Evolutionary conservation across 2,113 vertebrate genomes (phyloP), one percentile per base, ranked within the genome.

Genomic region (Raja brachyura): DNA sequence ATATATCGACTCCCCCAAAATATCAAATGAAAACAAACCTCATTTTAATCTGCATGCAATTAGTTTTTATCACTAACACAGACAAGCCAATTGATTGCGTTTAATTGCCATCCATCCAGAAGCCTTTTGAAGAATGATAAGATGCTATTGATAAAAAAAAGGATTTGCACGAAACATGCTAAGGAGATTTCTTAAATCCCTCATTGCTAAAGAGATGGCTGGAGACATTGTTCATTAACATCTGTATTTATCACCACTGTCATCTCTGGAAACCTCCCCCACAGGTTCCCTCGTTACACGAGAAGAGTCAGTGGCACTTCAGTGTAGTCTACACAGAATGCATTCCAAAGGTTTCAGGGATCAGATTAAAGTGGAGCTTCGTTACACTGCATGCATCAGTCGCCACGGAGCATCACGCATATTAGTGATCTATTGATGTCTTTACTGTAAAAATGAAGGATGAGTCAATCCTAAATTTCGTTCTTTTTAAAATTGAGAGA

Each of bases 11-110:
- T 54, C 39, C 66, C 61, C 18, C 13, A 20, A 73, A 33, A 22
- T 5, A 7, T 90, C 63, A 14, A 73, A 92, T 18, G 8, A 25
- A 92, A 68, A 68, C 59, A 31, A 70, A 70, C 20, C 59, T 39
- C 16, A 66, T 68, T 90, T 90, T 66, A 68, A 70, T 73, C 48
- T 66, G 25, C 66, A 70, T 92, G 88, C 66, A 70, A 92, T 68
- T 92, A 92, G 7, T 92, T 92, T 70, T 92, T 92, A 92, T 92
- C 88, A 92, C 88, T 48, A 48, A 92, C 54, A 9, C 11, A 92
- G 90, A 54, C 70, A 68, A 73, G 90, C 22, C 90, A 70, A 74
- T 92, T 92, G 90, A 92, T 73, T 92, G 33, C 31, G 73, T 18
- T 92, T 92, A 92, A 92, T 92, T 92, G 90, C 63, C 31, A 54